Percentiles rank a stretch among this genome's conserved stretches.
These are phyloP conservation scores for Pseudomyrmex pallidus DNA, from an alignment of 1,140 invertebrate genomes.

Conservation along the genomic window DNA sequence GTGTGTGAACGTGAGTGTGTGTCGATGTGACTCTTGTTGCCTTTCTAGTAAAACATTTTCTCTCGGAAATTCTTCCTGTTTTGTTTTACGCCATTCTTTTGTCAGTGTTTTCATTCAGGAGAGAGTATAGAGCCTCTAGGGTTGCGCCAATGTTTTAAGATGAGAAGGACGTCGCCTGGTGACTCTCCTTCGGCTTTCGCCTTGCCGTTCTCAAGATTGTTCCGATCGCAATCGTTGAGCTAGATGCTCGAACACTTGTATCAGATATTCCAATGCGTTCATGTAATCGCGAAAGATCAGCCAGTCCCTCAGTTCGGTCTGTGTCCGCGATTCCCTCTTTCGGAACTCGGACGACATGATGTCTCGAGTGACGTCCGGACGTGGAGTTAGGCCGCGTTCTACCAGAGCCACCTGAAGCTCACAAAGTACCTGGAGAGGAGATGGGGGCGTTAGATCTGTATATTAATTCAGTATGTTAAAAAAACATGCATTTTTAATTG, in stretches of 20 bases:
- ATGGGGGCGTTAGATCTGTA: neutral
- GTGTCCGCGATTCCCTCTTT: constrained; percentile 74
- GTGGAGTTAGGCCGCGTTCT: constrained; percentile 84
- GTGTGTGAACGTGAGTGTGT: neutral
- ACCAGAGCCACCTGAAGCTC: constrained; percentile 86
- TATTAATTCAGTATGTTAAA: neutral
- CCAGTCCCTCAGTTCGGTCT: constrained; percentile 87
- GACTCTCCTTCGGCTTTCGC: constrained; percentile 76
- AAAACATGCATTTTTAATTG: neutral
- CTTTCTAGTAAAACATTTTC: no score
- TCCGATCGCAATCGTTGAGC: constrained; percentile 67
- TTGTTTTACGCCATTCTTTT: neutral
- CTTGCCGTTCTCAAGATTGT: constrained; percentile 75
- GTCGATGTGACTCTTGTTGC: no score
- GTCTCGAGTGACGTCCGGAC: constrained; percentile 85
- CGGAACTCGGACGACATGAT: constrained; percentile 86
- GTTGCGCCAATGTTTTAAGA: constrained; percentile 67
- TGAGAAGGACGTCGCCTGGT: constrained; percentile 72
- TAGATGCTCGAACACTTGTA: constrained; percentile 86
- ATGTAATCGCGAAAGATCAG: constrained; percentile 89
- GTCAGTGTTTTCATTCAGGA: constrained; percentile 41
- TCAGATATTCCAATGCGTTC: constrained; percentile 87
- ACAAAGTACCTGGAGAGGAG: constrained; percentile 85
- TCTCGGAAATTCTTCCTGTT: neutral
- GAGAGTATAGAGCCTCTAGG: constrained; percentile 52